Base-by-base conservation (phyloP, 2,888 invertebrate species). In the Yponomeuta malinellus region DNA sequence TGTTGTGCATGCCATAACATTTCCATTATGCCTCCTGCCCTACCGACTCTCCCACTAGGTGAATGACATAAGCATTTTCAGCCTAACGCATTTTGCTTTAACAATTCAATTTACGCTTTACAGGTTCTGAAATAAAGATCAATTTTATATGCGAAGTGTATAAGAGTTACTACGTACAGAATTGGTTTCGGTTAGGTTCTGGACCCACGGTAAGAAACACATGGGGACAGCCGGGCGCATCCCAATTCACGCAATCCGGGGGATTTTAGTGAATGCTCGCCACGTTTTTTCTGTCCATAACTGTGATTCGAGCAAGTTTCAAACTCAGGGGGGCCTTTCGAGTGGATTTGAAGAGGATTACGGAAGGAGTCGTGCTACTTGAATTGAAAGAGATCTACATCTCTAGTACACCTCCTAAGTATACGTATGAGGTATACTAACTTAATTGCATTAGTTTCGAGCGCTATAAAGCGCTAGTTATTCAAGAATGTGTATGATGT, bases 181-280 rank as follows among this genome's bases (percentile, higher is more conserved):
- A 12, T 52, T 31, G 33, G 48, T 12, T 37, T 76, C 74, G 72
- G 73, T 37, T 66, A 63, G 10, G 15, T 31, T 65, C 63, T 29
- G 76, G 89, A 89, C 91, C 90, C 90, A 91, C 91, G 90, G 91
- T 88, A 89, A 85, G 89, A 72, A 79, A 83, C 91, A 90, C 83
- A 88, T 91, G 77, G 79, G 82, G 84, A 83, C 84, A 85, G 37
- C 10, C 48, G 65, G 59, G 85, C 86, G 85, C 82, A 83, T 82
- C 82, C 80, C 81, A 79, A 79, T 79, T 77, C 89, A 48, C 69
- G 69, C 71, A 82, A 85, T 77, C 87, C 86, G 90, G 91, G 90
- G 87, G 91, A 89, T 64, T 71, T 70, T 63, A 37, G 63, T 43
- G 15, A 59, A 59, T 59, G 52, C 15, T 12, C 15, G 15, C 15